Conservation (phyloP, 2,888 invertebrate genomes). For the Pollenia griseotomentosa region DNA sequence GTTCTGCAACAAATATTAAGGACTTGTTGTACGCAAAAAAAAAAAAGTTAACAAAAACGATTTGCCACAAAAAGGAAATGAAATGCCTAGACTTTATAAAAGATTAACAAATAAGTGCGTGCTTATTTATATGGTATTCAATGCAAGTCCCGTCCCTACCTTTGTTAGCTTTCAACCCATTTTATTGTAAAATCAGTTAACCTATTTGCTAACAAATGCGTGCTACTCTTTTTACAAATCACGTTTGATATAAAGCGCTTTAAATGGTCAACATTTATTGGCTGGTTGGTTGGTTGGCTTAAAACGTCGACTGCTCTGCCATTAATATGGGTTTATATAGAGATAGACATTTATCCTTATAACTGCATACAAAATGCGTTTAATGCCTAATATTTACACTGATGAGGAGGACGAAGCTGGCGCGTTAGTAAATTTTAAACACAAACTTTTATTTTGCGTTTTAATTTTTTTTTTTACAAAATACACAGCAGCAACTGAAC, state of each 20-base stretch:
- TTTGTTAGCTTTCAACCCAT: neutral
- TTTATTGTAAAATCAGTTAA: conserved; percentile 60
- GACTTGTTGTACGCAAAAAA: neutral
- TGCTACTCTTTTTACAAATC: conserved; percentile 61
- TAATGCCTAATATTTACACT: conserved; percentile 64
- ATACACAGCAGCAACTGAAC: neutral
- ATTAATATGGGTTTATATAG: neutral
- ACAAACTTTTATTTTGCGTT: conserved; percentile 12
- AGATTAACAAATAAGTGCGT: conserved; percentile 19
- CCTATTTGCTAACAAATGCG: conserved; percentile 69
- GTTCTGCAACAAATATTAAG: neutral
- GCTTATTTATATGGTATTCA: neutral
- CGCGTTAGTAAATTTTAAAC: conserved; percentile 57
- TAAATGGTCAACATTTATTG: conserved; percentile 36
- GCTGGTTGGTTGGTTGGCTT: neutral
- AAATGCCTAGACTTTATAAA: neutral
- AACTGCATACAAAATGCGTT: conserved; percentile 43
- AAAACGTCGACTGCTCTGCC: neutral
- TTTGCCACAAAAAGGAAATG: neutral
- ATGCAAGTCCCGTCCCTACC: neutral
- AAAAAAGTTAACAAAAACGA: neutral
- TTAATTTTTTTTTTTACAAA: neutral
- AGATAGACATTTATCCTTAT: conserved; percentile 58
- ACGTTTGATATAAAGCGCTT: conserved; percentile 66
- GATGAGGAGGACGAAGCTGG: conserved; percentile 30